Base-by-base conservation (phyloP, 2,113 vertebrate species). In the Scolopax mira region DNA sequence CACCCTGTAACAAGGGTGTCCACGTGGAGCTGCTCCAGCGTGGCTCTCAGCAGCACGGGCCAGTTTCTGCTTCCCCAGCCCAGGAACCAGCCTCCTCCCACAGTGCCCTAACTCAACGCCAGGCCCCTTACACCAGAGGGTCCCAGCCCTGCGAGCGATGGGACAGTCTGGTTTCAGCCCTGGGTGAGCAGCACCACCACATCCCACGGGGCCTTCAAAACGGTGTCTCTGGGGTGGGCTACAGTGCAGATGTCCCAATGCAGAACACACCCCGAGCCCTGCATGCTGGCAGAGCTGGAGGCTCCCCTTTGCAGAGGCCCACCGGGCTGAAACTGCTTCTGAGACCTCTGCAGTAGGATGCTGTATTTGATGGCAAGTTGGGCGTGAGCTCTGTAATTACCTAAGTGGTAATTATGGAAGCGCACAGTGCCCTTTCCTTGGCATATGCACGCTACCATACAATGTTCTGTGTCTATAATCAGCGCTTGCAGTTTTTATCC, bases 331-430 rank as follows among this genome's bases (percentile, higher is more conserved):
- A 91, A 80, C 41, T 5, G 27, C 69, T 64, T 30, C 0, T 0
- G 74, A 84, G 58, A 54, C 69, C 85, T 81, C 80, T 61, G 77
- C 37, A 70, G 48, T 9, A 46, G 48, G 84, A 88, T 3, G 37
- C 82, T 69, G 0, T 52, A 41, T 89, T 30, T 85, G 85, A 95
- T 62, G 37, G 93, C 60, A 94, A 85, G 54, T n/a, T 86, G 85
- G 81, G 79, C 5, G 8, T 39, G 70, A 91, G 72, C 89, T 92
- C 84, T 85, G 23, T 82, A 93, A 94, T 94, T 93, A 93, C 74
- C 66, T 28, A 93, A 57, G 24, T 42, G 60, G 35, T 84, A 89
- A 94, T 94, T 92, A 93, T 21, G 60, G 64, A 54, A 89, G 85
- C 39, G 79, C 58, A 46, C 41, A 17, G 73, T 61, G 80, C 85